Evolutionary conservation across 2,113 vertebrate species (phyloP), one percentile per base, ranked within the genome.

Genomic region (Junco hyemalis): DNA sequence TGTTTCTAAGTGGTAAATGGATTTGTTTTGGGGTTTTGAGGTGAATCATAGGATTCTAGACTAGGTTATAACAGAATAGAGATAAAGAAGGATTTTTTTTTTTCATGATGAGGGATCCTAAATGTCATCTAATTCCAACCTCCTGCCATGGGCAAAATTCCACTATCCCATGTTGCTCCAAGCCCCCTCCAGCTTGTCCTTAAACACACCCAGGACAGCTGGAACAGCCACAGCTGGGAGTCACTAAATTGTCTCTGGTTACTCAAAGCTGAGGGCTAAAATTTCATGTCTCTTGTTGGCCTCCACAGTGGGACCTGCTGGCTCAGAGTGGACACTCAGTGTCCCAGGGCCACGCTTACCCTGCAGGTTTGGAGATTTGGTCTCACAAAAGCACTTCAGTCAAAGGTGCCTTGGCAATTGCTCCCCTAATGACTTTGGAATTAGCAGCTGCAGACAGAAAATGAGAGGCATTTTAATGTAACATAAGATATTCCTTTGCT

Each of bases 341-440:
- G 29, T 54, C 35, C 45, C 29, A 6, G 7, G 31, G 48, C 22
- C 72, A 3, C 6, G 22, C 20, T 86, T 33, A 26, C 4, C 13
- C 26, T 19, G 19, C 17, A 23, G 50, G 9, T 68, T 64, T 54
- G 86, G 69, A 86, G 57, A 90, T 60, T n/a, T 83, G 76, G 51
- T 47, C 53, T 78, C 88, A 36, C 51, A 85, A 81, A 95, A 84
- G 6, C 57, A 61, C 22, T 59, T 71, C 90, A 79, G 56, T 40
- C 44, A 65, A 91, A 73, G 69, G 80, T 95, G 92, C 44, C 81
- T 93, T 54, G 7, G 66, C 65, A 91, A 81, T 69, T 59, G 28
- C 81, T 95, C n/a, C 10, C 57, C 31, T 87, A 95, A 96, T 92
- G 80, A 83, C 89, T 93, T 93, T 90, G 92, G 95, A 97, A 97